Conservation (phyloP, 2,113 vertebrate species). For the Chamaetylas fuelleborni region DNA sequence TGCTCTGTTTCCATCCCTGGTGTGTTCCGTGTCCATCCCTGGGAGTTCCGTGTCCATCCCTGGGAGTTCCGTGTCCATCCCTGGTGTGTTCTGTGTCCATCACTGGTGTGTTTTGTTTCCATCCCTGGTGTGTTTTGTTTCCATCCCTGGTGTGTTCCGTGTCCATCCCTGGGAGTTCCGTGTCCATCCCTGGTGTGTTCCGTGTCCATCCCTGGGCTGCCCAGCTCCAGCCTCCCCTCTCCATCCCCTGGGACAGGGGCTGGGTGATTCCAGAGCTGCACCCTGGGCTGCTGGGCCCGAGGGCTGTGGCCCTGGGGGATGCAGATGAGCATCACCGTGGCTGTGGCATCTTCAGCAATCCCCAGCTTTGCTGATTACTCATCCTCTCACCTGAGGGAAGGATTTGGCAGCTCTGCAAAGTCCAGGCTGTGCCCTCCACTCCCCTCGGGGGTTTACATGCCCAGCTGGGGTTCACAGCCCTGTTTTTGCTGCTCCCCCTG, state of each 20-base stretch:
- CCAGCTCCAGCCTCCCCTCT: rapidly evolving
- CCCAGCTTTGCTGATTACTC: neutral
- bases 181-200: no score
- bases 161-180: no score
- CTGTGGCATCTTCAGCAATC: neutral
- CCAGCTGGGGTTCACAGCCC: neutral
- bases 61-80: no score
- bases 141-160: no score
- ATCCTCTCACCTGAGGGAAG: neutral
- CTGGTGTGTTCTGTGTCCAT: no score
- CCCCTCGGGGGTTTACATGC: rapidly evolving
- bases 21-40: no score
- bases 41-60: no score
- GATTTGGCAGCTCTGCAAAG: neutral
- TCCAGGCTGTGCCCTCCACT: rapidly evolving
- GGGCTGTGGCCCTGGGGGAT: no score
- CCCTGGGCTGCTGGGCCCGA: rapidly evolving
- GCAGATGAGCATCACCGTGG: rapidly evolving
- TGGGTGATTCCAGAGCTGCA: neutral
- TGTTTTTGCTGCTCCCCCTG: neutral
- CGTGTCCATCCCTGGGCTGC: neutral
- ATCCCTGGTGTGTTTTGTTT: no score
- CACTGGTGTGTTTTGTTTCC: no score
- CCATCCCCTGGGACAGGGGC: neutral
- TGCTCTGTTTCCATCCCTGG: no score